phyloP scores from a whole-genome alignment of 2,797 vertebrate genomes.

The Sebastes taczanowskii region DNA sequence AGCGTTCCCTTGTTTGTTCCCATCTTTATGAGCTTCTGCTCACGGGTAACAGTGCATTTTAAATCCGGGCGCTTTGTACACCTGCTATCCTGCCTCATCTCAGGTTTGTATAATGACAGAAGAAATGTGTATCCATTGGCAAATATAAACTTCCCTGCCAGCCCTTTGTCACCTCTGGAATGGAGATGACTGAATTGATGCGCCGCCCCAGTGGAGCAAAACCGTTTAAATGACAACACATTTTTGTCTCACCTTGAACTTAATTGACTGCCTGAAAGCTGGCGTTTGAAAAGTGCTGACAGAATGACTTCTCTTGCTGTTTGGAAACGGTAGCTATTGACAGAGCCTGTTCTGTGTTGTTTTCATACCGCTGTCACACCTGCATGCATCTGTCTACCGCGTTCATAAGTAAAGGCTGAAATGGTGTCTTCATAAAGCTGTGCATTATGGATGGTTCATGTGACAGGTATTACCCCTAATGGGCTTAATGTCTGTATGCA shows the following conservation, averaged over 20 bases:
- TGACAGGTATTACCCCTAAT: slow-evolving; percentile 29
- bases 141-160: slow-evolving; percentile 73
- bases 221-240: slow-evolving; percentile 76
- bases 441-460: slow-evolving; percentile 16
- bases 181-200: slow-evolving; percentile 72
- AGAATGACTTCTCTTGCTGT: slow-evolving; percentile 48
- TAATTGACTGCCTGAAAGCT: slow-evolving; percentile 82
- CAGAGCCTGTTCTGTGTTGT: slow-evolving; percentile 30
- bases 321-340: slow-evolving; percentile 49
- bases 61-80: slow-evolving; percentile 6
- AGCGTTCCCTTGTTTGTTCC: neutral
- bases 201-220: slow-evolving; percentile 66
- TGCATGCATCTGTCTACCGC: slow-evolving; percentile 11
- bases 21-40: slow-evolving; percentile 1
- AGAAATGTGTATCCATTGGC: slow-evolving; percentile 34
- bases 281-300: slow-evolving; percentile 78
- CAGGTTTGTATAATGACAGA: slow-evolving; percentile 32
- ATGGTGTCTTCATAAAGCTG: neutral
- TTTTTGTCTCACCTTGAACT: slow-evolving; percentile 85
- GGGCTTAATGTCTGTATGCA: slow-evolving; percentile 32
- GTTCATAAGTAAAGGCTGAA: neutral
- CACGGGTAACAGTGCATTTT: neutral
- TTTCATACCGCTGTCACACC: slow-evolving; percentile 42
- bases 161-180: slow-evolving; percentile 70
- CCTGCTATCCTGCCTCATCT: slow-evolving; percentile 35